Percentiles rank a stretch among this genome's conserved stretches.
Conservation (phyloP, 2,797 vertebrate species). For the Leuciscus waleckii region DNA sequence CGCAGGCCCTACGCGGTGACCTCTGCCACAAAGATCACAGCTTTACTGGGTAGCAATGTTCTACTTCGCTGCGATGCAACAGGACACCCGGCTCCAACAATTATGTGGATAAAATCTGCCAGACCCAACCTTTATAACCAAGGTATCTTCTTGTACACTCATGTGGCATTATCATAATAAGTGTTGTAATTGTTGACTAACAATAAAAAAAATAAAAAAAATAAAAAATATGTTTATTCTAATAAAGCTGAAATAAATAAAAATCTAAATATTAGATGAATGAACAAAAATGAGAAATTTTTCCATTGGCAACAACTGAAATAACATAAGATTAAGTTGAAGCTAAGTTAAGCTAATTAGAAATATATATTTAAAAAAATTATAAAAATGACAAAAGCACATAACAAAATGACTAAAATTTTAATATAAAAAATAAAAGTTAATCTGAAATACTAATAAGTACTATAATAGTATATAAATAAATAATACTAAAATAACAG, state of each 20-base stretch:
- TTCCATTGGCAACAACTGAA: not conserved
- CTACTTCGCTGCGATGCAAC: constrained; percentile 90
- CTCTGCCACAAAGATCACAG: constrained; percentile 88
- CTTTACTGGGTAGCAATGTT: constrained; percentile 87
- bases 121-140: constrained; percentile 76
- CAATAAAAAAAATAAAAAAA: not conserved
- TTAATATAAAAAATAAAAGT: not conserved
- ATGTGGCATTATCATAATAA: no score
- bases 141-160: constrained; percentile 72
- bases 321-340: not conserved
- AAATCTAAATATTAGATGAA: not conserved
- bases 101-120: constrained; percentile 85
- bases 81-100: constrained; percentile 88
- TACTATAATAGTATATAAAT: not conserved
- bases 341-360: not conserved
- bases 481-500: not conserved
- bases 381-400: not conserved
- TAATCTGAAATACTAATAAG: not conserved
- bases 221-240: not conserved
- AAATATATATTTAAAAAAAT: not conserved
- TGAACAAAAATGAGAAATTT: not conserved
- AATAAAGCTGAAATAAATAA: not conserved
- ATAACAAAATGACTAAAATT: not conserved
- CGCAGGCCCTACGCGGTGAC: constrained; percentile 88
- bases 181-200: constrained; percentile 10